A percentile compares a stretch with the other conserved stretches of the same genome.
Conservation (phyloP, 2,113 vertebrate species). For the Dasyornis broadbenti region DNA sequence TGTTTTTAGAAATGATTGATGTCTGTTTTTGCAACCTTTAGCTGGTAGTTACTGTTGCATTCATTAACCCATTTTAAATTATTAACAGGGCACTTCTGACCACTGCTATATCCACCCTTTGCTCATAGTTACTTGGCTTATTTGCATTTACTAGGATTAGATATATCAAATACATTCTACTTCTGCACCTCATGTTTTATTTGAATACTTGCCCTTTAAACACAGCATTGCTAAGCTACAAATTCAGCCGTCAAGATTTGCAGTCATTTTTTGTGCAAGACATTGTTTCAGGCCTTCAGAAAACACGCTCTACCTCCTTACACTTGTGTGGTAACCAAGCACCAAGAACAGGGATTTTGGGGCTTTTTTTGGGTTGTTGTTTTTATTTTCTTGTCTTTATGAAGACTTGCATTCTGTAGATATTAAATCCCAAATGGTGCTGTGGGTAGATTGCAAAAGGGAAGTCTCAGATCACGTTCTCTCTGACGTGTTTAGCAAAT, state of each 20-base stretch:
- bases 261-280: not conserved
- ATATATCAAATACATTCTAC: not conserved
- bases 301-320: not conserved
- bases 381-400: not conserved
- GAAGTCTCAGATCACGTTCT: not conserved
- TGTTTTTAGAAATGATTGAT: not conserved
- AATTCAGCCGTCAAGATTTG: not conserved
- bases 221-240: not conserved
- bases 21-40: not conserved
- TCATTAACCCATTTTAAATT: not conserved
- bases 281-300: not conserved
- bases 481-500: not conserved
- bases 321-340: not conserved
- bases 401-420: not conserved
- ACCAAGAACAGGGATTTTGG: not conserved
- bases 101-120: not conserved
- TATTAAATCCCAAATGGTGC: not conserved
- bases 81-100: not conserved
- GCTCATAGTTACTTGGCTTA: not conserved
- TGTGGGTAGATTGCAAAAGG: not conserved
- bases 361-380: too few species aligned
- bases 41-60: not conserved
- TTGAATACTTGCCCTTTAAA: not conserved
- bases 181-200: not conserved
- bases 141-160: not conserved